A percentile compares a stretch with the other conserved stretches of the same genome.
phyloP scores from a whole-genome alignment of 1,140 invertebrate genomes.

The Heliconius congener region DNA sequence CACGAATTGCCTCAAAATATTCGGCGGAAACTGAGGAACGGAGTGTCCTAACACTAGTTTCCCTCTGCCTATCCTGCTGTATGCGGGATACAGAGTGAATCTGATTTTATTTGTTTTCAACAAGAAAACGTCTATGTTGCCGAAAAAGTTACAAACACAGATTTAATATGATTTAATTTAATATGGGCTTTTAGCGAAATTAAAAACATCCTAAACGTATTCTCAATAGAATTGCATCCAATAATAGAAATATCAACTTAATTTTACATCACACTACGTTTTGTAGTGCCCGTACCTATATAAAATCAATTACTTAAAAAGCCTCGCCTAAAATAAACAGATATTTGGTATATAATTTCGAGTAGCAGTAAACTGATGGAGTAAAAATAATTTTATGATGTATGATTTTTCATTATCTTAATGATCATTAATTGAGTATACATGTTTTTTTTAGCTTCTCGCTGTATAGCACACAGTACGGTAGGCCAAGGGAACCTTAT shows the following conservation, averaged over 20 bases:
- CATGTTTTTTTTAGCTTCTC: too few species aligned
- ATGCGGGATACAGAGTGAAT: too few species aligned
- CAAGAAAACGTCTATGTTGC: background rate
- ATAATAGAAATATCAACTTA: conserved; percentile 7
- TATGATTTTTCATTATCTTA: background rate
- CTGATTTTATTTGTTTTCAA: background rate
- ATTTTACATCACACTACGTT: background rate
- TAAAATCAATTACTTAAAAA: conserved; percentile 5
- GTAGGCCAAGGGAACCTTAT: too few species aligned
- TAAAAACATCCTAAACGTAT: background rate
- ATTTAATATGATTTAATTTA: background rate
- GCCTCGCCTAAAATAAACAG: background rate
- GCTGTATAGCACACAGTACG: too few species aligned
- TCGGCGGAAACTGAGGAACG: too few species aligned
- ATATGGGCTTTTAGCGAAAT: background rate
- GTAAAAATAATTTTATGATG: background rate
- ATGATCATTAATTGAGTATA: background rate
- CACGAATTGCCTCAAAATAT: too few species aligned
- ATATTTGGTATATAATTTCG: background rate
- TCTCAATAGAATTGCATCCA: conserved; percentile 1
- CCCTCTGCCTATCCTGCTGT: too few species aligned
- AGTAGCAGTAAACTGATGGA: background rate
- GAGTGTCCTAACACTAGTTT: too few species aligned
- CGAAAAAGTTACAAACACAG: background rate
- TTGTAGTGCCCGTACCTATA: background rate